These are phyloP conservation scores for Nomada ferruginata DNA, from an alignment of 2,888 invertebrate genomes.

Conservation along the genomic window DNA sequence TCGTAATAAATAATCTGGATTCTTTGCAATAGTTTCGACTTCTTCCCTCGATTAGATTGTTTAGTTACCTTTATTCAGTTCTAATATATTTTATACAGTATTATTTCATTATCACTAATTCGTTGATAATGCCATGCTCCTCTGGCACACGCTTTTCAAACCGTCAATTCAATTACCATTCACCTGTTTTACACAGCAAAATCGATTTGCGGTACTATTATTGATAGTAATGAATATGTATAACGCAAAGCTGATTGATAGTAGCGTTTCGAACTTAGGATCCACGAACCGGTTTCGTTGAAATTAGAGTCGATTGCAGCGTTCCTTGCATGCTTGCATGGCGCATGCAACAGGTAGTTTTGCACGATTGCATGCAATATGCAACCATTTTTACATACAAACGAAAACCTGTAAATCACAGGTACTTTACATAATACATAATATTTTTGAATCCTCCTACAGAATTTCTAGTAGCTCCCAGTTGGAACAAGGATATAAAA, in stretches of 20 bases:
- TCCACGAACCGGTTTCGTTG: not conserved
- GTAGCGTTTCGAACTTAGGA: conserved; percentile 2
- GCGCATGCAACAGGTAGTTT: not conserved
- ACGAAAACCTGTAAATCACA: not conserved
- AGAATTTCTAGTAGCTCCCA: not conserved
- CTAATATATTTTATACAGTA: not conserved
- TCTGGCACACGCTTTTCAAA: not conserved
- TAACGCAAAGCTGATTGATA: not conserved
- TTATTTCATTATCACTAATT: not conserved
- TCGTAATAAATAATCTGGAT: no score
- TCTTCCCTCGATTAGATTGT: no score
- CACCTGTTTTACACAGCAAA: not conserved
- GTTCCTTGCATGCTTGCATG: not conserved
- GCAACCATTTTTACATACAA: not conserved
- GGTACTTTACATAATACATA: no score
- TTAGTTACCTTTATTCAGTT: no score
- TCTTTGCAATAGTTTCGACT: no score
- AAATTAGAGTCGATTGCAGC: not conserved
- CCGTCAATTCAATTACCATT: not conserved
- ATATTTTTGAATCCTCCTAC: not conserved
- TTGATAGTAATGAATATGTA: not conserved
- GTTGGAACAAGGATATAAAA: not conserved
- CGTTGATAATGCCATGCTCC: not conserved
- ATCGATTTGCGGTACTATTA: not conserved
- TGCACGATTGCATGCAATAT: no score